These are phyloP conservation scores for Drosophila teissieri DNA, from an alignment of 1,140 invertebrate genomes.

Conservation along the genomic window DNA sequence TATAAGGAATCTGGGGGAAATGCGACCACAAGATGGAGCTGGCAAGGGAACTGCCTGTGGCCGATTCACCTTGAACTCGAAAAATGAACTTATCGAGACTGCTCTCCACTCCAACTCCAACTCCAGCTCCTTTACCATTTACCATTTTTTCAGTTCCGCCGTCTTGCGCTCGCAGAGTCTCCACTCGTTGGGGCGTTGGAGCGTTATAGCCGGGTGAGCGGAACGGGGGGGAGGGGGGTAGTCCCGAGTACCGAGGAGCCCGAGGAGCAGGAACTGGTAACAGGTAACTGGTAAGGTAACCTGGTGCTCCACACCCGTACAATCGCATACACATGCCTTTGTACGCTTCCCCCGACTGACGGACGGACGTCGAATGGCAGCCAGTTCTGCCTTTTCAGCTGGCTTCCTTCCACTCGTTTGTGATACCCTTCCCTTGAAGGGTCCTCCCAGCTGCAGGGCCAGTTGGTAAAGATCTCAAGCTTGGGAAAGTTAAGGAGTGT, in stretches of 20 bases:
- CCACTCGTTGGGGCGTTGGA: slow-evolving; percentile 57
- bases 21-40: slow-evolving; percentile 12
- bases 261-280: slow-evolving; percentile 37
- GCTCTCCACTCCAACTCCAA: not conserved
- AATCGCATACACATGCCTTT: slow-evolving; percentile 33
- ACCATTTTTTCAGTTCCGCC: slow-evolving; percentile 25
- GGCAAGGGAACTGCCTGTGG: slow-evolving; percentile 36
- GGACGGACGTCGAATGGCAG: slow-evolving; percentile 42
- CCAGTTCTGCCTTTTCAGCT: slow-evolving; percentile 46
- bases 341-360: slow-evolving; percentile 33
- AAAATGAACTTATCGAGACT: slow-evolving; percentile 68
- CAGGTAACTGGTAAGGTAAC: slow-evolving; percentile 16
- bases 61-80: slow-evolving; percentile 79
- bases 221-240: not conserved
- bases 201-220: slow-evolving; percentile 51
- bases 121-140: slow-evolving; percentile 6
- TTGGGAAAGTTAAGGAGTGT: too few relatives aligned
- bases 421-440: not conserved
- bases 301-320: slow-evolving; percentile 19
- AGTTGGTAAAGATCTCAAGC: not conserved
- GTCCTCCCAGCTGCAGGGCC: not conserved
- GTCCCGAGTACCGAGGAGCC: not conserved
- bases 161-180: slow-evolving; percentile 27
- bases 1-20: slow-evolving; percentile 16
- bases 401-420: slow-evolving; percentile 30